A percentile compares a stretch with the other conserved stretches of the same genome.
Conservation (phyloP, 2,113 vertebrate genomes). For the Baryphthengus martii region DNA sequence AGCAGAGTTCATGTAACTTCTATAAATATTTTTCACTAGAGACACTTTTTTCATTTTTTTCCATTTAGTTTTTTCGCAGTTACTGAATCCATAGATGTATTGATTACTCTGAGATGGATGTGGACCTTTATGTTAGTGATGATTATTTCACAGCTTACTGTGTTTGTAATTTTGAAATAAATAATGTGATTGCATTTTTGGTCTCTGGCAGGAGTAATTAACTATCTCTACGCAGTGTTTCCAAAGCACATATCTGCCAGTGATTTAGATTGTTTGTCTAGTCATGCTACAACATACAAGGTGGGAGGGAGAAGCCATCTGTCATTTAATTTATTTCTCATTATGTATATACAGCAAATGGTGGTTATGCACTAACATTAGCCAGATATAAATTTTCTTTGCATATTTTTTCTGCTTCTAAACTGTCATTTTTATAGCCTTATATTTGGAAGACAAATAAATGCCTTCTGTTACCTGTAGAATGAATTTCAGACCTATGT, state of each 20-base stretch:
- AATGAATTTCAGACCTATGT: background rate
- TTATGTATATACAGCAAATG: constrained; percentile 32
- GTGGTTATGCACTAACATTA: constrained; percentile 2
- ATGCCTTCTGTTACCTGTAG: constrained; percentile 23
- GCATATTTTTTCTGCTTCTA: constrained; percentile 21
- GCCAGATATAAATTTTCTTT: constrained; percentile 2
- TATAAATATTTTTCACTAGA: background rate
- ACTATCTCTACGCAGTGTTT: background rate
- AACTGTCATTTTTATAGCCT: constrained; percentile 42
- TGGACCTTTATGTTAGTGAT: background rate
- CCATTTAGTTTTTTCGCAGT: background rate
- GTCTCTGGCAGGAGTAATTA: constrained; percentile 31
- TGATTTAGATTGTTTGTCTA: constrained; percentile 49
- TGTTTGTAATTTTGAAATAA: constrained; percentile 49
- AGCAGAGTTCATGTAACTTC: background rate
- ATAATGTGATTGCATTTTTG: background rate
- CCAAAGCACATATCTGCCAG: background rate
- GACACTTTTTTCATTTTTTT: background rate
- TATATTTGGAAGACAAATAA: constrained; percentile 47
- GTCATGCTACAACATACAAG: constrained; percentile 12
- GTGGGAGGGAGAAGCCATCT: constrained; percentile 7
- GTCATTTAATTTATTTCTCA: constrained; percentile 57
- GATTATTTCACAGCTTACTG: constrained; percentile 21
- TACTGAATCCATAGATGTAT: background rate
- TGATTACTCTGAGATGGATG: background rate